Conservation (phyloP, 2,113 vertebrate species). For the Struthidea cinerea region DNA sequence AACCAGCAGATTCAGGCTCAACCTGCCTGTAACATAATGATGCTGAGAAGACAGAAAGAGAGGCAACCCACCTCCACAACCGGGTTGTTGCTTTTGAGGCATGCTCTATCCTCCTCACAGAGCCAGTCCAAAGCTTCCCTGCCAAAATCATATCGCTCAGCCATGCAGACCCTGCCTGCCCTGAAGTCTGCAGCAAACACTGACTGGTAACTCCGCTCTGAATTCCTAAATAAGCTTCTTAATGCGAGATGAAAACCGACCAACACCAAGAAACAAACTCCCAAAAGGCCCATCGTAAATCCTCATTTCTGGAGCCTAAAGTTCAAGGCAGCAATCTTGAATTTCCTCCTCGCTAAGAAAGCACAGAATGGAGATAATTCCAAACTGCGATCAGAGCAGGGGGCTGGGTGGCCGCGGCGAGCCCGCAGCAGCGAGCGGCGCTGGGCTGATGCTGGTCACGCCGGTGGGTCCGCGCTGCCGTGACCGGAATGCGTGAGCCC, state of each 20-base stretch:
- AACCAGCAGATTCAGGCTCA: neutral
- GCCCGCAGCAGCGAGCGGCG: neutral
- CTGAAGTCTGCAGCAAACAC: rapidly evolving
- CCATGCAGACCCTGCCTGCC: neutral
- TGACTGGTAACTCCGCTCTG: neutral
- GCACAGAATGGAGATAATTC: rapidly evolving
- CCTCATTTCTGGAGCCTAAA: neutral
- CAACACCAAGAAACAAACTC: neutral
- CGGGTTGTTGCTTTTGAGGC: rapidly evolving
- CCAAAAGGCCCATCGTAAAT: neutral
- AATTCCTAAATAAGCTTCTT: neutral
- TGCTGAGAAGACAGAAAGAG: neutral
- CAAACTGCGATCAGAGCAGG: rapidly evolving
- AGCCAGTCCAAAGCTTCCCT: neutral
- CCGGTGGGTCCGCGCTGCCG: neutral
- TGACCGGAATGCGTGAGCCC: neutral
- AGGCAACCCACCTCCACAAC: neutral
- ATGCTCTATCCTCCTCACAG: neutral
- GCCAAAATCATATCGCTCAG: neutral
- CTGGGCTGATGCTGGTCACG: neutral
- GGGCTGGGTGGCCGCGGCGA: neutral
- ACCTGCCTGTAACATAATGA: neutral
- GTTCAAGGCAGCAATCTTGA: neutral
- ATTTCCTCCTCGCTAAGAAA: neutral
- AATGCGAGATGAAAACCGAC: neutral